Evolutionary conservation across 2,888 invertebrate species (phyloP), one percentile per base, ranked within the genome.

Genomic region (Biston stratarius): DNA sequence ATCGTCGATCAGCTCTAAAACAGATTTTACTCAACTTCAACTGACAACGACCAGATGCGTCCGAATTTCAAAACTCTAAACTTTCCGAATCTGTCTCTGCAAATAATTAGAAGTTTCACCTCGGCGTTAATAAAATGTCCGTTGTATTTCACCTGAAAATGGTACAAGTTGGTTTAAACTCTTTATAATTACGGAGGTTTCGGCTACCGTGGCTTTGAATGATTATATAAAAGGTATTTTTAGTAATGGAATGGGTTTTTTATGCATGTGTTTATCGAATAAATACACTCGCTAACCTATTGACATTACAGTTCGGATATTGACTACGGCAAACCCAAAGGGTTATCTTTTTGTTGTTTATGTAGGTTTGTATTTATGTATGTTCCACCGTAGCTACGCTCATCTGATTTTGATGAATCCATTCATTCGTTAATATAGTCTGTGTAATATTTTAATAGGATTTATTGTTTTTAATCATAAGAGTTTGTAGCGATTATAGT

Each of bases 41-140:
- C 80, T 78, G 79, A 83, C 80, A 77, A 77, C 79, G 79, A 74
- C 75, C 81, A 84, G 83, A 84, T 83, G 83, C 76, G 80, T 55
- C 55, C 42, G 75, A 83, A 80, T 76, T 81, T 76, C 40, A 44
- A 74, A 83, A 80, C 77, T 81, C 77, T 34, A 40, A 86, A 86
- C 82, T 87, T 85, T 84, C 75, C 79, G 70, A 85, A 86, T 87
- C 85, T 83, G 81, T 85, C 84, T 79, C 79, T 77, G 75, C 77
- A 78, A 78, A 81, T 83, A 87, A 87, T 88, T 86, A 86, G 77
- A 85, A 85, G 83, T 86, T 87, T 80, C 57, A 69, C 64, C 64
- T 80, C 77, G 75, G 75, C 80, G 77, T 79, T 71, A 72, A 68
- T 71, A 64, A 70, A 70, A 70, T 69, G 64, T 70, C 61, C 68